Percentiles rank a stretch among this genome's conserved stretches.
phyloP scores from a whole-genome alignment of 2,113 vertebrate genomes.

The Burhinus bistriatus region DNA sequence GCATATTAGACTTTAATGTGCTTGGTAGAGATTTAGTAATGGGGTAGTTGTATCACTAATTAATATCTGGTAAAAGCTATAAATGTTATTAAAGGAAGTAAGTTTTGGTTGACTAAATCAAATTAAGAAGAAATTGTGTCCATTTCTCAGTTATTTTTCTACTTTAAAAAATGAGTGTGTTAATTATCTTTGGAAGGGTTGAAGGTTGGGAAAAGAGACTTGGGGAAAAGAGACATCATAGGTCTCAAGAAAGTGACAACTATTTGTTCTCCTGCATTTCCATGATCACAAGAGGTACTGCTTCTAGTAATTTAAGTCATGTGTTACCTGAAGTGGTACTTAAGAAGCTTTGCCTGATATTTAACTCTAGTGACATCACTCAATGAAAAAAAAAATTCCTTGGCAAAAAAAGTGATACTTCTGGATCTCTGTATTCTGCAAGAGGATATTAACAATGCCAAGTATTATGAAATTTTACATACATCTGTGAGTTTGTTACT shows the following conservation, averaged over 20 bases:
- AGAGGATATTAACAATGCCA: background rate
- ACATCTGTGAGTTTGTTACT: background rate
- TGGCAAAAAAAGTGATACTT: background rate
- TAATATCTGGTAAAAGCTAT: background rate
- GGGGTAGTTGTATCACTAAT: background rate
- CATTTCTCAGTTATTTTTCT: background rate
- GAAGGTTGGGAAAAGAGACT: background rate
- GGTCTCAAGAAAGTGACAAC: background rate
- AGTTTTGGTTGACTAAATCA: background rate
- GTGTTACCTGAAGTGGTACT: background rate
- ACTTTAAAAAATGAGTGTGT: background rate
- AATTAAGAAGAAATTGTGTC: background rate
- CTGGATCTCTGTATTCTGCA: background rate
- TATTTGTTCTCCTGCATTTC: background rate
- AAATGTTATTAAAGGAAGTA: background rate
- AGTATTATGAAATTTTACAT: background rate
- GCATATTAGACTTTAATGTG: background rate
- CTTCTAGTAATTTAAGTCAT: background rate
- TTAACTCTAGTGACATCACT: background rate
- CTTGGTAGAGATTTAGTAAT: background rate
- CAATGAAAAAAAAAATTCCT: background rate
- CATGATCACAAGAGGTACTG: background rate
- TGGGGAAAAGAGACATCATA: background rate
- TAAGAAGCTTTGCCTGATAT: background rate
- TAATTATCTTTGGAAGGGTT: background rate